These are phyloP conservation scores for Rotaria macrura DNA, from an alignment of 2,888 invertebrate genomes.

Conservation along the genomic window DNA sequence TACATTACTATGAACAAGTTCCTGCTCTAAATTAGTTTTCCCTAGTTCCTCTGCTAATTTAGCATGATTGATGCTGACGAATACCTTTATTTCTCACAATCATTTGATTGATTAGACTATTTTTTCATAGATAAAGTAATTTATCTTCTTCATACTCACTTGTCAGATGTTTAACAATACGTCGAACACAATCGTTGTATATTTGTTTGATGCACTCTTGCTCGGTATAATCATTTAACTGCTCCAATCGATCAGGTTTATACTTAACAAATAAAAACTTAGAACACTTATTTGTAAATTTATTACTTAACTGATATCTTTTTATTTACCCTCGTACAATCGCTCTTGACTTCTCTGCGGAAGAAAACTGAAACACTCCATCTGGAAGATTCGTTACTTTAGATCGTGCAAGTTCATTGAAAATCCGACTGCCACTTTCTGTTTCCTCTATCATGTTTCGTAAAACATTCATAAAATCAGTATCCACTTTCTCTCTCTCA, in stretches of 20 bases:
- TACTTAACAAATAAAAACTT: not conserved
- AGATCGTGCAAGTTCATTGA: not conserved
- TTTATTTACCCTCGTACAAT: not conserved
- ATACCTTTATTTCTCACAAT: not conserved
- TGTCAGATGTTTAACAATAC: no score
- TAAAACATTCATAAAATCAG: not conserved
- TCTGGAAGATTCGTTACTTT: not conserved
- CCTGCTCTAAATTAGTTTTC: not conserved
- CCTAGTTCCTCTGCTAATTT: not conserved
- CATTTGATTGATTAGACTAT: not conserved
- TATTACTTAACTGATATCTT: not conserved
- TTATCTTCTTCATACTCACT: no score
- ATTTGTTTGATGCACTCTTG: not conserved
- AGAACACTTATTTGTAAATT: not conserved
- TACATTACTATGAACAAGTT: not conserved
- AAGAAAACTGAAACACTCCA: not conserved
- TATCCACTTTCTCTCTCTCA: not conserved
- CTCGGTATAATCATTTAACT: not conserved
- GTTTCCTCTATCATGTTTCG: not conserved
- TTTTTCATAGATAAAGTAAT: no score
- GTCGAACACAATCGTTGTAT: not conserved
- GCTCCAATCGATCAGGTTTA: not conserved
- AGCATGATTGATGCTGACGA: not conserved
- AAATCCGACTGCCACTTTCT: not conserved
- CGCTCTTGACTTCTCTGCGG: not conserved